These are phyloP conservation scores for Sebastolobus altivelis DNA, from an alignment of 2,797 vertebrate species.

Conservation along the genomic window DNA sequence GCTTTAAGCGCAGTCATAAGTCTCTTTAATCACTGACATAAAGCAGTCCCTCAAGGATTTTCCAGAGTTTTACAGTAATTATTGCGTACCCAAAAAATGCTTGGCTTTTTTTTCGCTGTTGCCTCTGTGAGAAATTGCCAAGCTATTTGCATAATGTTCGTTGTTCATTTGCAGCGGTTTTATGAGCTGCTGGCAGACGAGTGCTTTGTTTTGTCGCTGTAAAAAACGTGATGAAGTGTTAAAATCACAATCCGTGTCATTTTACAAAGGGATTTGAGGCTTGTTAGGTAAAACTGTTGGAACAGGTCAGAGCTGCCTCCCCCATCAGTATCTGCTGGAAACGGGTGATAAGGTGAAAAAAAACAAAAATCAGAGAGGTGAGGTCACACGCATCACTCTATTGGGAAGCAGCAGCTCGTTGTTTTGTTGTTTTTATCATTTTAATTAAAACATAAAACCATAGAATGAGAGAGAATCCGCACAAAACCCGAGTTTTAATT, in stretches of 20 bases:
- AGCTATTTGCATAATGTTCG: constrained; percentile 68
- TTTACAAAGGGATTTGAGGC: constrained; percentile 41
- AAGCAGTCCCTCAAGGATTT: constrained; percentile 76
- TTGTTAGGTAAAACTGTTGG: constrained; percentile 38
- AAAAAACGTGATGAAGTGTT: constrained; percentile 55
- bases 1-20: constrained; percentile 75
- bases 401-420: constrained; percentile 14
- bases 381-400: not conserved
- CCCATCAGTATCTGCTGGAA: constrained; percentile 35
- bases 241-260: constrained; percentile 56
- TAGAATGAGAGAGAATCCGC: constrained; percentile 5
- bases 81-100: constrained; percentile 62
- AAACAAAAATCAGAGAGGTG: not conserved
- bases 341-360: constrained; percentile 33
- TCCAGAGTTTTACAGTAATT: constrained; percentile 77
- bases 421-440: constrained; percentile 32
- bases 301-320: constrained; percentile 26
- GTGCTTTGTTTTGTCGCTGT: constrained; percentile 61
- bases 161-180: constrained; percentile 64
- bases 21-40: constrained; percentile 80
- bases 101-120: constrained; percentile 46
- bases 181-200: constrained; percentile 58
- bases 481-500: constrained; percentile 29
- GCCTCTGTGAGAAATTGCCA: constrained; percentile 69
- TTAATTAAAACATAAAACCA: constrained; percentile 38